Evolutionary conservation across 2,113 vertebrate species (phyloP).

Genomic region (Pelvicachromis taeniatus): DNA sequence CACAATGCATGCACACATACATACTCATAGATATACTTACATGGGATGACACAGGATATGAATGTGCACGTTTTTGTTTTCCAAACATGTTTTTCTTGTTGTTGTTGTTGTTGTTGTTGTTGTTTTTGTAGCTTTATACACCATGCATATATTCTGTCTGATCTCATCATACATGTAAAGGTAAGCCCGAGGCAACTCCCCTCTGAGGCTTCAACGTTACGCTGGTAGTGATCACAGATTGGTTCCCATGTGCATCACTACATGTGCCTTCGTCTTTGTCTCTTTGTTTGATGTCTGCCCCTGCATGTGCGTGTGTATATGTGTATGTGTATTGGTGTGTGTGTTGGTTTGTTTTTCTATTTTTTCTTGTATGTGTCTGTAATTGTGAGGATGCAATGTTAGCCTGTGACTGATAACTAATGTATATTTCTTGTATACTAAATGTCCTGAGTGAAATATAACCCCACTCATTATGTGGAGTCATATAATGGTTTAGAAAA

Average conservation of each 20-base stretch:
- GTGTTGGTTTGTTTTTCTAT: neutral
- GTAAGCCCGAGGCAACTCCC: constrained; percentile 43
- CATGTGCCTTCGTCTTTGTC: constrained; percentile 38
- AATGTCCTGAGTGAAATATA: constrained; percentile 8
- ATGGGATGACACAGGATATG: neutral
- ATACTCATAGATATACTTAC: neutral
- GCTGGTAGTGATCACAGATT: constrained; percentile 41
- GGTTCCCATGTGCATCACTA: constrained; percentile 35
- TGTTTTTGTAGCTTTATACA: constrained; percentile 27
- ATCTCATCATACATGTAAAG: constrained; percentile 43
- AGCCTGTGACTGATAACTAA: neutral
- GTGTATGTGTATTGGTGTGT: neutral
- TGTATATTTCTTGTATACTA: neutral
- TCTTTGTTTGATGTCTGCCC: constrained; percentile 41
- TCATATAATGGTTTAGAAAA: constrained; percentile 11
- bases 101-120: constrained; percentile 51
- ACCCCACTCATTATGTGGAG: neutral
- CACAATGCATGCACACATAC: neutral
- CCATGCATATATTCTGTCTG: constrained; percentile 55
- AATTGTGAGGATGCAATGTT: neutral
- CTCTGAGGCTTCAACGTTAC: constrained; percentile 31
- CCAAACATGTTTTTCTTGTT: constrained; percentile 2
- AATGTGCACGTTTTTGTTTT: neutral
- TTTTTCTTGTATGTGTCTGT: neutral
- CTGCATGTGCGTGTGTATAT: neutral